Conservation (phyloP, 1,140 invertebrate genomes). For the Daktulosphaira vitifoliae region DNA sequence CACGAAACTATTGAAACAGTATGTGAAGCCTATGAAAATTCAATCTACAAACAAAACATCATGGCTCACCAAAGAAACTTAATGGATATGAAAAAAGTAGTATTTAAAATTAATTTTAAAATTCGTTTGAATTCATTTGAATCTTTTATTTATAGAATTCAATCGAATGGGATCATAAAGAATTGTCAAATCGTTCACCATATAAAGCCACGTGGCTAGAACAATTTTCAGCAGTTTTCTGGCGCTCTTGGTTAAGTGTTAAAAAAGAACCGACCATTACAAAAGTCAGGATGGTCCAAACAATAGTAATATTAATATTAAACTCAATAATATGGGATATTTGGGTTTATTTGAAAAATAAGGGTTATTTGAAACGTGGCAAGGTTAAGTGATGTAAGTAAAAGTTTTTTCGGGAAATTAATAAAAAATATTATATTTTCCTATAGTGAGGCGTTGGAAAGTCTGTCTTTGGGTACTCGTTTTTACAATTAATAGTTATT, state of each 20-base stretch:
- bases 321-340: too few species aligned
- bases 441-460: slow-evolving; percentile 33
- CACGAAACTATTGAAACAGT: slow-evolving; percentile 64
- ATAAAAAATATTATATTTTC: too few species aligned
- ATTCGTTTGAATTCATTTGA: too few species aligned
- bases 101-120: too few species aligned
- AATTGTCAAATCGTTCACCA: slow-evolving; percentile 44
- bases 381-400: too few species aligned
- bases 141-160: neutral
- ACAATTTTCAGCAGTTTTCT: slow-evolving; percentile 81
- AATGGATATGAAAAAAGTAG: neutral
- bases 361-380: too few species aligned
- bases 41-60: slow-evolving; percentile 44
- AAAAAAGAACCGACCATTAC: slow-evolving; percentile 83
- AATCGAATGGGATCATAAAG: slow-evolving; percentile 36
- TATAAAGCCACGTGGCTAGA: slow-evolving; percentile 81
- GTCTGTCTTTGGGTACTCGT: too few species aligned
- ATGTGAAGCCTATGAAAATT: slow-evolving; percentile 62
- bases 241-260: slow-evolving; percentile 79
- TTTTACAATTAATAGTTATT: too few species aligned
- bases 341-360: too few species aligned
- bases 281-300: slow-evolving; percentile 79
- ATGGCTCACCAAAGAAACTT: slow-evolving; percentile 8
- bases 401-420: too few species aligned
- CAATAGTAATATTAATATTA: slow-evolving; percentile 73